Conservation (phyloP, 2,797 vertebrate genomes). For the Calcarius lapponicus region DNA sequence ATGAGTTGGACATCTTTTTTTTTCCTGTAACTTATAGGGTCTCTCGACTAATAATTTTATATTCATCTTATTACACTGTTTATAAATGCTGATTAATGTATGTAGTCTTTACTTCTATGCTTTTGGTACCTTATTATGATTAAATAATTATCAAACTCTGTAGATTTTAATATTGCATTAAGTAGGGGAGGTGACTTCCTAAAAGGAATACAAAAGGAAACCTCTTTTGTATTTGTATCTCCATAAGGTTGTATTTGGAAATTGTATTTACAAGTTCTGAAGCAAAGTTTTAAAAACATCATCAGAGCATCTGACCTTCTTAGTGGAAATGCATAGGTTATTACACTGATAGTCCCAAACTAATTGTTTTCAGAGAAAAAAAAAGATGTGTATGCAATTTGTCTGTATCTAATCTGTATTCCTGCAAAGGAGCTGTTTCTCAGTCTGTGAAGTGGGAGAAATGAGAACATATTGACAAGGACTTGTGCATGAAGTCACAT, state of each 20-base stretch:
- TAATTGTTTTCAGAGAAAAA: background rate
- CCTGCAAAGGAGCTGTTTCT: background rate
- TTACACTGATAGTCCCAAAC: background rate
- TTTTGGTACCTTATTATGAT: background rate
- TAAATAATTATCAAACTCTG: background rate
- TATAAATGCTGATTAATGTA: background rate
- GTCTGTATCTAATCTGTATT: background rate
- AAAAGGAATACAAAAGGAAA: background rate
- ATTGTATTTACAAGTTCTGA: background rate
- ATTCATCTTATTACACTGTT: background rate
- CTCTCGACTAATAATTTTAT: background rate
- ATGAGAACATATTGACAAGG: slow-evolving; percentile 11
- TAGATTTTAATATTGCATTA: background rate
- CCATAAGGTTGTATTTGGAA: background rate
- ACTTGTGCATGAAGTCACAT: slow-evolving; percentile 20
- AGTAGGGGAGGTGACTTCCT: background rate
- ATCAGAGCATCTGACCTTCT: background rate
- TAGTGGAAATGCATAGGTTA: background rate
- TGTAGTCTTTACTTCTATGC: background rate
- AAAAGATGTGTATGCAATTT: accelerated
- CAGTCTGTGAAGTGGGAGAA: background rate
- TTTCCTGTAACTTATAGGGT: background rate
- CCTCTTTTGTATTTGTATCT: background rate
- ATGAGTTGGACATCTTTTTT: background rate
- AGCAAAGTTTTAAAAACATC: background rate